Conservation (phyloP, 2,888 invertebrate species). For the Prosopocoilus inquinatus region DNA sequence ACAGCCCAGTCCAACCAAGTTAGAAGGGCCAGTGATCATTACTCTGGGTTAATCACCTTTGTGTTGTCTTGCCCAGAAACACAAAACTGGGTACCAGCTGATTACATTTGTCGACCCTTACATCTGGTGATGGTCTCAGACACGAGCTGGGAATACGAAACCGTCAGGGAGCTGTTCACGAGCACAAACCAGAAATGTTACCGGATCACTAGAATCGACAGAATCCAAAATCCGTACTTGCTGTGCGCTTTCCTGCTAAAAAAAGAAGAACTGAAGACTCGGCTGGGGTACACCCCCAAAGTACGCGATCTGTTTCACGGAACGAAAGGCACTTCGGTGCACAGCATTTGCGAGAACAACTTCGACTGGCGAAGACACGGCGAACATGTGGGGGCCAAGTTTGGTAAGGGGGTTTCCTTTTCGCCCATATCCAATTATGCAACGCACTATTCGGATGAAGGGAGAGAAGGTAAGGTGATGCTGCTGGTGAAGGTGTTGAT, state of each 20-base stretch:
- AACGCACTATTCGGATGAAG: constrained; percentile 3
- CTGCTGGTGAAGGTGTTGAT: constrained; percentile 11
- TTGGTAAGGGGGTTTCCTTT: constrained; percentile 12
- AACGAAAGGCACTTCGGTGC: neutral
- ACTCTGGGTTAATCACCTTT: too few species aligned
- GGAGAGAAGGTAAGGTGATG: constrained; percentile 4
- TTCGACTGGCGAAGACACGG: constrained; percentile 14
- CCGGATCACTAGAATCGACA: constrained; percentile 2
- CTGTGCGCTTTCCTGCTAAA: constrained; percentile 12
- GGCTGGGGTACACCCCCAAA: neutral
- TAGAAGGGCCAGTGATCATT: too few species aligned
- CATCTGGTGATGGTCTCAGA: neutral
- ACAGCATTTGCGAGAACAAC: constrained; percentile 4
- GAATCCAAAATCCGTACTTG: constrained; percentile 15
- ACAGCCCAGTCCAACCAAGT: too few species aligned
- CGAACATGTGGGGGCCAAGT: neutral
- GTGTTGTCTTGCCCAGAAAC: neutral
- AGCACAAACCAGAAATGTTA: constrained; percentile 3
- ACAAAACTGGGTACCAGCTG: neutral
- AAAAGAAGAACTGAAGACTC: constrained; percentile 7
- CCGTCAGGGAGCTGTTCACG: neutral
- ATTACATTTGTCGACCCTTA: neutral
- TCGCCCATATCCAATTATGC: constrained; percentile 7
- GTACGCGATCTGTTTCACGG: constrained; percentile 11
- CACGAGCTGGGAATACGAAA: neutral